Evolutionary conservation across 2,888 invertebrate species (phyloP), one percentile per base, ranked within the genome.

Genomic region (Drosophila neotestacea): DNA sequence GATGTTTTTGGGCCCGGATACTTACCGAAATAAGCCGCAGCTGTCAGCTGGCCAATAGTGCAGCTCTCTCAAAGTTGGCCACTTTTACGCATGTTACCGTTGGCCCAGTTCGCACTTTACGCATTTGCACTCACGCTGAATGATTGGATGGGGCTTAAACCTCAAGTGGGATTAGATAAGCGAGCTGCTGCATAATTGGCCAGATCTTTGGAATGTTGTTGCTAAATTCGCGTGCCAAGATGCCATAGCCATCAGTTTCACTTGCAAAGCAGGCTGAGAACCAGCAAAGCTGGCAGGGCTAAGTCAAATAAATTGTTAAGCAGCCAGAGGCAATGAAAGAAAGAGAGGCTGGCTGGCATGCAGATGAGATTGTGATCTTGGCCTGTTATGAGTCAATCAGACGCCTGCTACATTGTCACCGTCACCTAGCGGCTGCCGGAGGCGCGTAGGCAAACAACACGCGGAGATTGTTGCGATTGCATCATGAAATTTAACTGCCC

Each of bases 321-420:
- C 48, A 58, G 70, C 67, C 59, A 50, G 58, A 68, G 72, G 63
- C 56, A 34, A 11, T 4, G 4, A 11, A 22, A 7, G 7, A 28
- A 30, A 39, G n/a, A n/a, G 28, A 10, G 9, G 28, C 13, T 10
- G 39, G 38, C 55, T 69, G 68, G 75, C 77, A 87, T 84, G 85
- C 79, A 76, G 76, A 70, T 79, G 63, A 83, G 88, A 83, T 88
- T 86, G 77, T 58, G 73, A 84, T 84, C 86, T 83, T 71, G 70
- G 81, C 76, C 87, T 84, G 84, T 84, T 83, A 85, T 85, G 89
- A 88, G 84, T 85, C 89, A 86, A 85, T 85, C 84, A 85, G 84
- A 83, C 71, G 84, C 88, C 71, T 77, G 79, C 63, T 80, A 84
- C 83, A 88, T 86, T 85, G 84, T 85, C 84, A 85, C 87, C 87